Base-by-base conservation (phyloP, 2,888 invertebrate genomes). In the Caenorhabditis japonica region DNA sequence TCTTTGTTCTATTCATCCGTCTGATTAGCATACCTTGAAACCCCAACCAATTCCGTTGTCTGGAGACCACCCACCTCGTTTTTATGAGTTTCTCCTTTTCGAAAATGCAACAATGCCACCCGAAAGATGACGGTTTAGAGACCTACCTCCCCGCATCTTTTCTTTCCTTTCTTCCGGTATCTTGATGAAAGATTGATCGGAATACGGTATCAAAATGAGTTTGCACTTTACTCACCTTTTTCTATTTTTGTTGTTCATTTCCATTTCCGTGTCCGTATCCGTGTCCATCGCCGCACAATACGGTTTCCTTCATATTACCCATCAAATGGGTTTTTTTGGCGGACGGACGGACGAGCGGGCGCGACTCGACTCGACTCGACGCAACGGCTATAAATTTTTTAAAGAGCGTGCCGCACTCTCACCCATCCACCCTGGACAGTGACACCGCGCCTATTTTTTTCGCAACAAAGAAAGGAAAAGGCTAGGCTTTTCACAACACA, bases 391-490 rank as follows among this genome's bases (percentile, higher is more conserved):
- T 64, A 62, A 62, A 64, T 56, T 43, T 60, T 64, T 49, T 53
- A 53, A 62, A 62, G 46, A 62, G 58, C 58, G 62, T 39, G 62
- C 53, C n/a, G n/a, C n/a, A n/a, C n/a, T n/a, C n/a, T n/a, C n/a
- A n/a, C 27, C 44, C 44, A 43, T 55, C 43, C 36, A 46, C 46
- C 25, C 33, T 55, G 27, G 17, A 39, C 41, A 17, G 41, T 38
- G 58, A 59, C 59, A 59, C 47, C 44, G 39, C 34, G 46, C 25
- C 33, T 41, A n/a, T 10, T 17, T 21, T 8, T 21, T 15, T 17
- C 36, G 51, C 38, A 2, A n/a, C 17, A 19, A 23, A 15, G 2
- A 36, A 49, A 34, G n/a, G n/a, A n/a, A n/a, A n/a, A n/a, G n/a
- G n/a, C n/a, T n/a, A n/a, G n/a, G n/a, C n/a, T n/a, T n/a, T n/a